Base-by-base conservation (phyloP, 1,140 invertebrate species). In the Drosophila murphyi region DNA sequence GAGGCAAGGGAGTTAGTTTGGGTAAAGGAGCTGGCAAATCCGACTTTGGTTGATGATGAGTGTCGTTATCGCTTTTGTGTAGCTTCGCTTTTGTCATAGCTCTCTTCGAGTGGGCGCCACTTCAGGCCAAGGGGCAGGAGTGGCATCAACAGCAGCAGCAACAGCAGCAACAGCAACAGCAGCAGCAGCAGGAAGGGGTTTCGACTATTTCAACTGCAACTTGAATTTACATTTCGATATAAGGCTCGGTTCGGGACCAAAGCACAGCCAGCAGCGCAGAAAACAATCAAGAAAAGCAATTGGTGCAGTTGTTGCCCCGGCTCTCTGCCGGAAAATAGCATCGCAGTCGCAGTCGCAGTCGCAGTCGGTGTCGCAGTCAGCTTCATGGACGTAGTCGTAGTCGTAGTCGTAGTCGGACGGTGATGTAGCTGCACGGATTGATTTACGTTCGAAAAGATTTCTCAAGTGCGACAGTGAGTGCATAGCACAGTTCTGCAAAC, bases 391-490 rank as follows among this genome's bases (percentile, higher is more conserved):
- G 56, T 4, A 34, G 37, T 41, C 20, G 31, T 5, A 35, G 37
- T 41, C 20, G 31, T 5, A 35, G n/a, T 60, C 20, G 45, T 41
- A 70, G 75, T 76, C 77, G 76, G 78, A 90, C 78, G 78, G 80
- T 91, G 83, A 91, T 90, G 88, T 85, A 88, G 82, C 82, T 82
- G 82, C 83, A 85, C 78, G 82, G 89, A 91, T 91, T 91, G 89
- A 91, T 91, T 91, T 91, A 91, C 89, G 89, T 91, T 91, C 89
- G 89, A 91, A 91, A 91, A 91, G 89, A 91, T 91, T 91, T 91
- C 81, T 91, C 73, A 86, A 91, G 80, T 87, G 75, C 88, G 80
- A 64, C 55, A 67, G 45, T 75, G 59, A 70, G 57, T 69, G 50
- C 59, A 61, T 45, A 61, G 67, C 57, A 61, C 31, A 68, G 52